Base-by-base conservation (phyloP, 2,797 vertebrate genomes). In the Liasis olivaceus region DNA sequence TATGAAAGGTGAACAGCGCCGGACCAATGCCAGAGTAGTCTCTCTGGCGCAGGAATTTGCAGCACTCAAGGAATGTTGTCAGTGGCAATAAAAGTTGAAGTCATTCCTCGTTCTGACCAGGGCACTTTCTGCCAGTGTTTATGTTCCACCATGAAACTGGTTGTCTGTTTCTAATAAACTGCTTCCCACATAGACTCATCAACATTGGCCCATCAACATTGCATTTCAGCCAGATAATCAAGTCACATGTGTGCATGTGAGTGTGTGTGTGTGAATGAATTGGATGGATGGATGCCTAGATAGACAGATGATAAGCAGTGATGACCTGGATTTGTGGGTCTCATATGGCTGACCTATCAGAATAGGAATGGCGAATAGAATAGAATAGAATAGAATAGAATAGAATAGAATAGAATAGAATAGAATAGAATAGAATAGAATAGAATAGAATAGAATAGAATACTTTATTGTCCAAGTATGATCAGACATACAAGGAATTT, bases 1-100 rank as follows among this genome's bases (percentile, higher is more conserved):
- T 51, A 91, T 93, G 92, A 91, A 93, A 88, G 31, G 89, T 1
- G 92, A 93, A 59, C 92, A 93, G 31, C 92, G 69, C 12, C 86
- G 92, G 36, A 47, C 66, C 60, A 91, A 42, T 58, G 31, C 89
- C 89, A 93, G 85, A 87, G 86, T 93, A 51, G 24, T 91, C 26
- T 90, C 85, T 4, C 12, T 88, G 69, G 59, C 69, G 7, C 92
- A 91, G 88, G 51, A 84, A 13, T 15, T 91, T 81, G 85, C 64
- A 47, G 69, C 51, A 22, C 60, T 93, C 26, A 93, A 91, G 86
- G 89, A 93, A 77, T 36, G 84, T 28, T 63, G 56, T 58, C 85
- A 54, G 5, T 54, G 77, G 60, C 51, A 31, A 47, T 84, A 88
- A 54, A 62, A 20, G 69, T 14, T 90, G 58, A 93, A 58, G 0